Conservation (phyloP, 2,113 vertebrate species). For the Pitta sordida region DNA sequence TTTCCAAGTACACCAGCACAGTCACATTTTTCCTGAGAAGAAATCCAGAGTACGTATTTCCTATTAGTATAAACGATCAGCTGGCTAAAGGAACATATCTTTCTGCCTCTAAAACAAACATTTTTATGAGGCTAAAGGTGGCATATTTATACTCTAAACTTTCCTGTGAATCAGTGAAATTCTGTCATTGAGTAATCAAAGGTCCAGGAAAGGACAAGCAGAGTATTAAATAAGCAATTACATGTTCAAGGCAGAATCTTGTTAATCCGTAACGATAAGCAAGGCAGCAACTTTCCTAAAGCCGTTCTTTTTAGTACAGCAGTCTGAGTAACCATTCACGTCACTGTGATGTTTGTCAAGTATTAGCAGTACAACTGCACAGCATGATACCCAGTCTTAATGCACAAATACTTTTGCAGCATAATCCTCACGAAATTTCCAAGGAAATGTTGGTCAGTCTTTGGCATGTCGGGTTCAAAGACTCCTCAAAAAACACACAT, state of each 20-base stretch:
- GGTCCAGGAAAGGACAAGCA: background rate
- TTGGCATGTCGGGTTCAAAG: background rate
- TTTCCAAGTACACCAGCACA: background rate
- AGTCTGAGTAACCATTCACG: background rate
- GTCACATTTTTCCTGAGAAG: background rate
- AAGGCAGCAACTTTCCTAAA: background rate
- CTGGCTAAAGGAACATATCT: background rate
- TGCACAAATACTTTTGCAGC: background rate
- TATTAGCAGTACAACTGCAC: background rate
- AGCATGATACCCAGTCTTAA: background rate
- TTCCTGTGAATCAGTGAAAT: background rate
- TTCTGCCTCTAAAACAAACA: background rate
- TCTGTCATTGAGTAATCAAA: background rate
- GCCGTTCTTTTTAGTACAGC: background rate
- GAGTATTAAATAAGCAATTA: background rate
- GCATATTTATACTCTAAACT: background rate
- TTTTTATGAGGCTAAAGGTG: background rate
- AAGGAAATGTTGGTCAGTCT: background rate
- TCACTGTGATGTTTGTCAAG: slow-evolving; percentile 1
- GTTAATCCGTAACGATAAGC: background rate
- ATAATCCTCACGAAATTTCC: background rate
- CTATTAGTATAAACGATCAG: background rate
- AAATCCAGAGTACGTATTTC: background rate
- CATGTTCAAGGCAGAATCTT: background rate
- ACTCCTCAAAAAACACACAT: background rate